Evolutionary conservation across 1,140 invertebrate genomes (phyloP), one percentile per base, ranked within the genome.

Genomic region (Achatina immaculata): DNA sequence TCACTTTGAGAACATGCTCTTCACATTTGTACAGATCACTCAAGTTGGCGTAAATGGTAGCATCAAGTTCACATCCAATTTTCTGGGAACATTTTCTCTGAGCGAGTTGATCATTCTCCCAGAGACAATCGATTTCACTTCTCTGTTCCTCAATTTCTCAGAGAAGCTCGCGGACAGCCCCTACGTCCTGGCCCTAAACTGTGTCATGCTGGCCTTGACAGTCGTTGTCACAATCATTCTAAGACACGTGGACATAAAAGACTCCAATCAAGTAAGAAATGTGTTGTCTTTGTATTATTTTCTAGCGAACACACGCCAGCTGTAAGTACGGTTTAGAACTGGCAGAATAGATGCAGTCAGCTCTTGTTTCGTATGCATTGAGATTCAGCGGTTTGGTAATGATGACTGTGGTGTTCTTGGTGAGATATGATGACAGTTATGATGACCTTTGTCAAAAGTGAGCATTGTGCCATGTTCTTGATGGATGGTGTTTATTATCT

Each of bases 61-160:
- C 6, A 78, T 86, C 6, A 62, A 71, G 43, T 85, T 86, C 45
- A 81, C 81, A 48, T 81, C 76, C 74, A 86, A 84, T 55, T 83
- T 86, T 45, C 80, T 86, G 43, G 85, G 85, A 6, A 73, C 81
- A 9, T 86, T 86, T 66, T 71, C 81, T 19, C 69, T 82, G 4
- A 82, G 74, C 31, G 51, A 84, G n/a, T 55, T 82, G 0, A 16
- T 85, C 36, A 76, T 85, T 11, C 34, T 66, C 0, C 85, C 85
- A n/a, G 75, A 73, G 34, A 24, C 45, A 7, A 84, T 86, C 19
- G 78, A 86, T 73, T 88, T 88, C 72, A 74, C 66, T 14, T 74
- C 73, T 42, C 74, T 88, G 21, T 86, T 88, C 79, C 65, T 75
- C 38, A 82, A 87, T 81, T 85, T 87, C 38, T n/a, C 38, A 0